These are phyloP conservation scores for Hystrix brachyura DNA, from an alignment of 2,113 vertebrate species.

Conservation along the genomic window DNA sequence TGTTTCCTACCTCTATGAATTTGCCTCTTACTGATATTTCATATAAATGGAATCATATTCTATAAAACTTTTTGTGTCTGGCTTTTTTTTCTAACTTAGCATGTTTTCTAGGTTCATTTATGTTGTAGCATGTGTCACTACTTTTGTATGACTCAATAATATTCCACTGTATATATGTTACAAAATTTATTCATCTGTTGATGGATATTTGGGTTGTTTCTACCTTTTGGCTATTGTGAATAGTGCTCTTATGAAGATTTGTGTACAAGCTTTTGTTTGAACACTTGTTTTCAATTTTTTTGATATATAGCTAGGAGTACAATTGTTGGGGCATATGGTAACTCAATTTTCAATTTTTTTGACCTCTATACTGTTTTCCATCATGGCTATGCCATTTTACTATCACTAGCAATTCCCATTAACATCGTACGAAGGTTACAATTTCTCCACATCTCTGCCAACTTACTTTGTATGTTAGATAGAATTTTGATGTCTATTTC, in stretches of 20 bases:
- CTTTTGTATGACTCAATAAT: constrained; percentile 21
- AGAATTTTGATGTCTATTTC: not conserved
- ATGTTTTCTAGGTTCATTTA: constrained; percentile 21
- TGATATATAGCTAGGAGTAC: not conserved
- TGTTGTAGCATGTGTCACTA: constrained; percentile 15
- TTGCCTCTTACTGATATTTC: constrained; percentile 45
- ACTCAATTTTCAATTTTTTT: constrained; percentile 18
- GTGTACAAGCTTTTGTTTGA: constrained; percentile 30
- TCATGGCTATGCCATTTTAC: not conserved
- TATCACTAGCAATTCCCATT: not conserved
- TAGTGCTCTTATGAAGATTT: constrained; percentile 1
- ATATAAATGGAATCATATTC: constrained; percentile 1
- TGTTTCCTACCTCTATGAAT: constrained; percentile 7
- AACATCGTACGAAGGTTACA: not conserved
- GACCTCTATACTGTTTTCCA: not conserved
- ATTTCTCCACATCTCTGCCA: not conserved
- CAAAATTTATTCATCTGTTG: not conserved
- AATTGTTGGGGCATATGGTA: constrained; percentile 1
- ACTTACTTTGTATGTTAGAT: constrained; percentile 34
- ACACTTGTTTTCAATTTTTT: constrained; percentile 28
- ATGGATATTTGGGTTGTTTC: constrained; percentile 10
- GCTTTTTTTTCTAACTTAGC: not conserved
- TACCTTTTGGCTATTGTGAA: not conserved
- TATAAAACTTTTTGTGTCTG: not conserved
- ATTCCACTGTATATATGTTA: not conserved